Percentiles rank a stretch among this genome's conserved stretches.
phyloP scores from a whole-genome alignment of 2,113 vertebrate species.

The Siniperca chuatsi region DNA sequence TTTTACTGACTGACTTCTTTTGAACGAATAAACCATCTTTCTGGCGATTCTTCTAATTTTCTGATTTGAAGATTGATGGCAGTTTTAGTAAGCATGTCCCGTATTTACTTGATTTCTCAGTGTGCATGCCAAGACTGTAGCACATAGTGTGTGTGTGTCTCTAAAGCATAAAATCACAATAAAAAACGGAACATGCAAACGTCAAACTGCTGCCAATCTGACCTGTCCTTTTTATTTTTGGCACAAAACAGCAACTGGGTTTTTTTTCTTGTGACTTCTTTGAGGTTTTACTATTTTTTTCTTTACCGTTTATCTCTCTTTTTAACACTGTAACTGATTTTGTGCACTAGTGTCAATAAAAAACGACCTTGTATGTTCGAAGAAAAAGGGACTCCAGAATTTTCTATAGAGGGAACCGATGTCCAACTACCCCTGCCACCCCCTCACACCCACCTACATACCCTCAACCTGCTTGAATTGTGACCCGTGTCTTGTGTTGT shows the following conservation, averaged over 20 bases:
- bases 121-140: not conserved
- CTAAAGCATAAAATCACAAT: not conserved
- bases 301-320: conserved; percentile 81
- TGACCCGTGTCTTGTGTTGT: conserved; percentile 55
- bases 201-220: not conserved
- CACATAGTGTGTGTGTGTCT: not conserved
- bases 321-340: conserved; percentile 86
- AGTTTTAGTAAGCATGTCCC: conserved; percentile 7
- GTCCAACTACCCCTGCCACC: not conserved
- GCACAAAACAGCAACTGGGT: conserved; percentile 67
- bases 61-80: not conserved
- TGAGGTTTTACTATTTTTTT: conserved; percentile 17
- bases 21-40: not conserved
- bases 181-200: conserved; percentile 11
- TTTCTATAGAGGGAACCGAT: conserved; percentile 75
- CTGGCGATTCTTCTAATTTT: not conserved
- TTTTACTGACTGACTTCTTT: conserved; percentile 20
- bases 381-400: conserved; percentile 86
- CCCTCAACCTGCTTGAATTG: not conserved
- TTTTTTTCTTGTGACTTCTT: conserved; percentile 38
- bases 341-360: conserved; percentile 94
- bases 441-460: not conserved
- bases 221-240: conserved; percentile 65
- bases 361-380: conserved; percentile 82
- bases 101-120: not conserved